These are phyloP conservation scores for Pygocentrus nattereri DNA, from an alignment of 2,797 vertebrate species.

Conservation along the genomic window DNA sequence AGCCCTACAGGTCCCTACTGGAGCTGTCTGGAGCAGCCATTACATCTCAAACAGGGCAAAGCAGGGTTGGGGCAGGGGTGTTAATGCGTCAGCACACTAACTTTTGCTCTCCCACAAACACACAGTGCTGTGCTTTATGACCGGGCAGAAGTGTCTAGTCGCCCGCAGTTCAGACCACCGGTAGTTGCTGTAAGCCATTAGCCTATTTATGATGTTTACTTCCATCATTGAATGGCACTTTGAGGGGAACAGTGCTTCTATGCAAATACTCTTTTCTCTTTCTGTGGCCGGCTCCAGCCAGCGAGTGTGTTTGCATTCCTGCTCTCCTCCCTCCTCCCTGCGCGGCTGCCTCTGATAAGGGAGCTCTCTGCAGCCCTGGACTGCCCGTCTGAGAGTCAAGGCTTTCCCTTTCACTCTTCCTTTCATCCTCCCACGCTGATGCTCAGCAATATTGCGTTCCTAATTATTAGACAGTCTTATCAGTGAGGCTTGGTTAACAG, in stretches of 20 bases:
- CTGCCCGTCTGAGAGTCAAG: conserved; percentile 73
- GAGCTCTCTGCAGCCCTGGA: conserved; percentile 20
- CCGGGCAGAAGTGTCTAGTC: conserved; percentile 20
- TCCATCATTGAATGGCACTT: conserved; percentile 57
- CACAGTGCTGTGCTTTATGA: conserved; percentile 38
- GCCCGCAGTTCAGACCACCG: conserved; percentile 16
- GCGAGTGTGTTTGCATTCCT: conserved; percentile 61
- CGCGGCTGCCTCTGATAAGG: conserved; percentile 62
- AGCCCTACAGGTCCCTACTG: conserved; percentile 19
- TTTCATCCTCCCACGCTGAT: conserved; percentile 55
- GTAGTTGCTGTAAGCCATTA: conserved; percentile 57
- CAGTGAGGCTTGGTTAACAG: conserved; percentile 51
- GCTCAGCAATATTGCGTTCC: conserved; percentile 74
- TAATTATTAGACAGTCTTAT: conserved; percentile 82
- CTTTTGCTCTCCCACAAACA: conserved; percentile 32
- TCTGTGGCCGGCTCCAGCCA: conserved; percentile 26
- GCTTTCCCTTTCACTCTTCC: conserved; percentile 74
- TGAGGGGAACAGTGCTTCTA: conserved; percentile 54
- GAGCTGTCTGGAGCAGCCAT: conserved; percentile 46
- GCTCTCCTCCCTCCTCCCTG: conserved; percentile 63
- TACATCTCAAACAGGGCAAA: conserved; percentile 48
- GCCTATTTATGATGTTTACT: conserved; percentile 60
- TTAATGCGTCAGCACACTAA: conserved; percentile 51
- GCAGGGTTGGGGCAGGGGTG: neutral
- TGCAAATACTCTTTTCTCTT: conserved; percentile 59